Conservation (phyloP, 1,140 invertebrate species). For the Stegodyphus dumicola region DNA sequence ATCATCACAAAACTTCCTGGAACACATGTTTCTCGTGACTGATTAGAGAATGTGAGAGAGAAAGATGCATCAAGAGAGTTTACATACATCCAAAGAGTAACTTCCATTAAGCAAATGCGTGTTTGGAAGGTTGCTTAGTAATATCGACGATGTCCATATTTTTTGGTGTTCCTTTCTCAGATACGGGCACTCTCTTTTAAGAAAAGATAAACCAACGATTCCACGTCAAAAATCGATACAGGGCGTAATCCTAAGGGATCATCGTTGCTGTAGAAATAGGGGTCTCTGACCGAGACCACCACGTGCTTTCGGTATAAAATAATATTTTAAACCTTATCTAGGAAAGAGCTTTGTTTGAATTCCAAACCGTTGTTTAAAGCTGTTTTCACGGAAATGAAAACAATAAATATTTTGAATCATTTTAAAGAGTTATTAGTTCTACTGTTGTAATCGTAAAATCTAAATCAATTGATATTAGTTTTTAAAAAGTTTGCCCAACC, state of each 20-base stretch:
- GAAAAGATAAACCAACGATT: not conserved
- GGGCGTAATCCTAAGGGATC: no score
- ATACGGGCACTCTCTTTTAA: not conserved
- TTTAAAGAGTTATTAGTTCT: not conserved
- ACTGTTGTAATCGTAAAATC: no score
- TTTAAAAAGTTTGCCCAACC: no score
- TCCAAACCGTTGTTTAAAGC: not conserved
- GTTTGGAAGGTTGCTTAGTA: not conserved
- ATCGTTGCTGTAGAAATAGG: no score
- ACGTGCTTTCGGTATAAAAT: not conserved
- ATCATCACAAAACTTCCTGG: not conserved
- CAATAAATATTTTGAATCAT: not conserved
- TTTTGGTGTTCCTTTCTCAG: not conserved
- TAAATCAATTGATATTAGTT: no score
- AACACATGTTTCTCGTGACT: not conserved
- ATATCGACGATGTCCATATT: not conserved
- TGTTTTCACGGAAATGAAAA: not conserved
- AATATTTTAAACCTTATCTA: not conserved
- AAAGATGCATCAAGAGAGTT: not conserved
- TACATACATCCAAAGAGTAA: not conserved
- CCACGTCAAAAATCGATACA: not conserved
- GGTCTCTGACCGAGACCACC: not conserved
- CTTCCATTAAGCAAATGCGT: not conserved
- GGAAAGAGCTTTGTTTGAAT: not conserved
- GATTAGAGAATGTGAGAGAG: not conserved